Evolutionary conservation across 2,888 invertebrate species (phyloP), one percentile per base, ranked within the genome.

Genomic region (Andrena marginata): DNA sequence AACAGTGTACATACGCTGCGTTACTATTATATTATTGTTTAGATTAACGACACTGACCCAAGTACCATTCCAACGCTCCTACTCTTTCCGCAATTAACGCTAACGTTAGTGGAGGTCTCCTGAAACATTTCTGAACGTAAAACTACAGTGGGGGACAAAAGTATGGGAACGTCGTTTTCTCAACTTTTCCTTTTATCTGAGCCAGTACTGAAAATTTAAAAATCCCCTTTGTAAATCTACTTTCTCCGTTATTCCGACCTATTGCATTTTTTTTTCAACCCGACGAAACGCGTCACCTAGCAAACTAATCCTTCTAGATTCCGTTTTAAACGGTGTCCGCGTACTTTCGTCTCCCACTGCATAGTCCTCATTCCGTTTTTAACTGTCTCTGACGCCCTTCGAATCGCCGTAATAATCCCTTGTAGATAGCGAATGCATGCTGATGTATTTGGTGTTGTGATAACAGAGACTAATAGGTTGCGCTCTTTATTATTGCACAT

Each of bases 401-500:
- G 29, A 59, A 48, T 31, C n/a, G 59, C 20, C 35, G 33, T 16
- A 56, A 3, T n/a, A 68, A 20, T 6, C 0, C 49, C 1, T 8
- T 33, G 67, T 76, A 80, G 65, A 26, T 80, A 10, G 16, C 75
- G 76, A 60, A 62, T 74, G 88, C 63, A 76, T 59, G 77, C 59
- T 80, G 33, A 82, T 31, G 2, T 59, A 16, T 48, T 71, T 35
- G 23, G 63, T 79, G 20, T 88, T 88, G 23, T 77, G 59, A 71
- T 68, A 67, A 65, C 86, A 86, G 87, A 84, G 20, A 77, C 72
- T 89, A 89, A 89, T 84, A 63, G 72, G 64, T 85, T 89, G 82
- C 89, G 85, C 76, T 83, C 81, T 87, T 89, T 89, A 33, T 89
- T 89, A 82, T 84, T 89, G 85, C 83, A 87, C 89, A 89, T 88